Conservation (phyloP, 2,888 invertebrate species). For the Pseudococcus jackbeardsleyi region DNA sequence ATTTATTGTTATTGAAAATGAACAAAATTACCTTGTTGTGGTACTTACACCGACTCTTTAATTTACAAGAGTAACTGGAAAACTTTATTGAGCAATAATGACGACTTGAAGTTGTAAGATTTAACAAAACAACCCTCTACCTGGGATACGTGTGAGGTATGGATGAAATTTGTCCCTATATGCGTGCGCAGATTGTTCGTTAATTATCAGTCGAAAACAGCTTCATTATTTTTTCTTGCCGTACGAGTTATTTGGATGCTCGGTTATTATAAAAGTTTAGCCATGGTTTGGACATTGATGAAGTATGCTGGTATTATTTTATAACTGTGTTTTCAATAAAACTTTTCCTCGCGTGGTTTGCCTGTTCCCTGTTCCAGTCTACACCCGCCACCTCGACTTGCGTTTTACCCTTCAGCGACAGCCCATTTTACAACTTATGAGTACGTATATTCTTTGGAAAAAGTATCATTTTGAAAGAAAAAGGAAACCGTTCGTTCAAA, state of each 20-base stretch:
- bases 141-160: neutral
- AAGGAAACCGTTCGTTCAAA: neutral
- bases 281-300: slow-evolving; percentile 62
- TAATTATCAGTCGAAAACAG: slow-evolving; percentile 45
- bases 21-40: neutral
- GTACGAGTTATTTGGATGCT: slow-evolving; percentile 31
- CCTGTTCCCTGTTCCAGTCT: neutral
- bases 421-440: slow-evolving; percentile 21
- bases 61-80: neutral
- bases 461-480: slow-evolving; percentile 18
- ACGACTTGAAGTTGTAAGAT: neutral
- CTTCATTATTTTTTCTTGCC: slow-evolving; percentile 25
- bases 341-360: slow-evolving; percentile 49
- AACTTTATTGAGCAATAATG: neutral
- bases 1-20: neutral
- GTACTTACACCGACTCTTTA: neutral
- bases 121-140: neutral
- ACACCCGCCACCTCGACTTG: neutral
- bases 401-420: slow-evolving; percentile 32
- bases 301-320: slow-evolving; percentile 60
- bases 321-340: slow-evolving; percentile 62
- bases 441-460: slow-evolving; percentile 17
- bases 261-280: slow-evolving; percentile 57
- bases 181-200: slow-evolving; percentile 18
- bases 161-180: slow-evolving; percentile 3